phyloP scores from a whole-genome alignment of 2,888 invertebrate genomes.

The Pseudoips prasinana region DNA sequence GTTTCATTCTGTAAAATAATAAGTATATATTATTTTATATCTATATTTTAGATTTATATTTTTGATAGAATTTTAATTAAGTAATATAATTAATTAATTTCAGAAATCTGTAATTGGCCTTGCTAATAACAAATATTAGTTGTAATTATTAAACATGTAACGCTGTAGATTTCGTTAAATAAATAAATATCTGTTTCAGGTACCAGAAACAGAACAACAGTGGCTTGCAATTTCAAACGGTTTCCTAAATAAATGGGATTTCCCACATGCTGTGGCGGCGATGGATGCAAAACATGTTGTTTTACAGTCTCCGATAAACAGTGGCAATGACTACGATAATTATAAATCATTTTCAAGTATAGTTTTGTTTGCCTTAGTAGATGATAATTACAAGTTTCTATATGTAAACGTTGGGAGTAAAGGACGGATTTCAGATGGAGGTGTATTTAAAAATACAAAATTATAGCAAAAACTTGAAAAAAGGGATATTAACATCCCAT shows the following conservation, averaged over 20 bases:
- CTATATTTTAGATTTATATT: too few species aligned
- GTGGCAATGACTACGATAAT: constrained; percentile 14
- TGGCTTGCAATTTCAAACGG: constrained; percentile 7
- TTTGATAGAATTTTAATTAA: too few species aligned
- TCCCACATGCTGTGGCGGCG: constrained; percentile 15
- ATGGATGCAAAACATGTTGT: constrained; percentile 17
- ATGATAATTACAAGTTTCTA: constrained; percentile 1
- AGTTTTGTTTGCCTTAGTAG: neutral
- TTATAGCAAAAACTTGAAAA: constrained; percentile 1
- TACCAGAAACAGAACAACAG: too few species aligned
- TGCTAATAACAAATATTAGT: too few species aligned
- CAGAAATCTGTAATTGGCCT: too few species aligned
- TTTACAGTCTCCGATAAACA: constrained; percentile 13
- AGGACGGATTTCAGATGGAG: constrained; percentile 21
- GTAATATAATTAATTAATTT: too few species aligned
- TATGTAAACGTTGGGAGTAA: constrained; percentile 23
- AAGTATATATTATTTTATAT: too few species aligned
- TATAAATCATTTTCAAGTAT: constrained; percentile 11
- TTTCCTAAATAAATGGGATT: constrained; percentile 7
- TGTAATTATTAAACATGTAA: too few species aligned
- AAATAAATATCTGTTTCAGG: constrained; percentile 6
- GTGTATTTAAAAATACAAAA: constrained; percentile 21
- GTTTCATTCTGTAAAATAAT: constrained; percentile 8
- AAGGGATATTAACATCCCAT: constrained; percentile 1
- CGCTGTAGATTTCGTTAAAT: too few species aligned